These are phyloP conservation scores for Rhizoglyphus robini DNA, from an alignment of 1,140 invertebrate species.

Conservation along the genomic window DNA sequence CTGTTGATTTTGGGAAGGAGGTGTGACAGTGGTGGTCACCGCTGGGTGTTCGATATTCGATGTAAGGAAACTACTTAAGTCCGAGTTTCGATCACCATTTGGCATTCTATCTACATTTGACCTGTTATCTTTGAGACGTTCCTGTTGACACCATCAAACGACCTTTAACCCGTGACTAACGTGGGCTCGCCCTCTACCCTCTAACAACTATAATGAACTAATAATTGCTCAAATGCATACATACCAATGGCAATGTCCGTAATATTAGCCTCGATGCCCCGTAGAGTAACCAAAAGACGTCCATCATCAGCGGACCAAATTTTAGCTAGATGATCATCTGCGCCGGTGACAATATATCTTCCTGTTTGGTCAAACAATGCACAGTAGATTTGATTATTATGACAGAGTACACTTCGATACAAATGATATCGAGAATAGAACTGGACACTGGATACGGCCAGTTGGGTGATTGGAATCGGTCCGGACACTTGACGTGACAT, in stretches of 20 bases:
- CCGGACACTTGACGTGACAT: slow-evolving; percentile 55
- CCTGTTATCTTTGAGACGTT: no score
- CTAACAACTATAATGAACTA: no score
- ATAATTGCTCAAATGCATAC: no score
- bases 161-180: no score
- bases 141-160: no score
- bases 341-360: slow-evolving; percentile 82
- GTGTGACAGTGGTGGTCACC: no score
- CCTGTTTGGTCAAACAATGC: slow-evolving; percentile 85
- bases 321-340: slow-evolving; percentile 92
- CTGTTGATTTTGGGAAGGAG: no score
- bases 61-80: no score
- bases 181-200: no score
- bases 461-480: slow-evolving; percentile 42
- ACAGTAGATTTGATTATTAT: slow-evolving; percentile 91
- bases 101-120: no score
- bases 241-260: slow-evolving; percentile 83
- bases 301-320: slow-evolving; percentile 84
- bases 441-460: slow-evolving; percentile 50
- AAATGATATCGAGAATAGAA: slow-evolving; percentile 46
- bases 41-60: no score
- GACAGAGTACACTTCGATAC: slow-evolving; percentile 72
- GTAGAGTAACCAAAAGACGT: slow-evolving; percentile 68
- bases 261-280: slow-evolving; percentile 86
- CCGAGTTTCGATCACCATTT: no score